These are phyloP conservation scores for Coenobita brevimanus DNA, from an alignment of 1,140 invertebrate genomes.

Conservation along the genomic window DNA sequence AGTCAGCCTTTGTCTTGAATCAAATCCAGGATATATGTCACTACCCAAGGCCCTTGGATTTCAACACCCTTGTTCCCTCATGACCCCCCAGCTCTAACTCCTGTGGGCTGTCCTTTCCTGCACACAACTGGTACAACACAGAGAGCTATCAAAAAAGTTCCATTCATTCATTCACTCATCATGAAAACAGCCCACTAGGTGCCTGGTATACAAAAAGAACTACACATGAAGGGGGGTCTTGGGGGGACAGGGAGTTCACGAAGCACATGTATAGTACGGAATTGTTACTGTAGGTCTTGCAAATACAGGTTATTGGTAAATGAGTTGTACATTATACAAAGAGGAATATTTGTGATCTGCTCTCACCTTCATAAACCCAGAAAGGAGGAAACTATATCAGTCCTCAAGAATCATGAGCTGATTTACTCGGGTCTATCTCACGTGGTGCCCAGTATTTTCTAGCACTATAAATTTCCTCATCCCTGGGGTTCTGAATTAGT, in stretches of 20 bases:
- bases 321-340: constrained; percentile 48
- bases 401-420: neutral
- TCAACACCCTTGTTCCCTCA: constrained; percentile 17
- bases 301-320: too few species aligned
- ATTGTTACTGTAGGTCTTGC: constrained; percentile 42
- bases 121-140: constrained; percentile 35
- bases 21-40: too few species aligned
- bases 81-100: constrained; percentile 13
- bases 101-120: constrained; percentile 32
- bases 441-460: too few species aligned
- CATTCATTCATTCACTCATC: constrained; percentile 37
- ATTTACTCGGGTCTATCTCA: too few species aligned
- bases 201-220: neutral
- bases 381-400: neutral
- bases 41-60: neutral
- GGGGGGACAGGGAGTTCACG: neutral
- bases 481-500: too few species aligned
- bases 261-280: constrained; percentile 17
- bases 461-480: too few species aligned
- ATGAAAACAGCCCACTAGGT: neutral
- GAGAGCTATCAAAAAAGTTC: constrained; percentile 49
- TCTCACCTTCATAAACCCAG: constrained; percentile 18
- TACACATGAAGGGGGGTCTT: constrained; percentile 35
- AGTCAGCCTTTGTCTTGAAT: too few species aligned
- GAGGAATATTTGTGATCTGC: constrained; percentile 37